Conservation (phyloP, 2,113 vertebrate species). For the Bufo gargarizans region DNA sequence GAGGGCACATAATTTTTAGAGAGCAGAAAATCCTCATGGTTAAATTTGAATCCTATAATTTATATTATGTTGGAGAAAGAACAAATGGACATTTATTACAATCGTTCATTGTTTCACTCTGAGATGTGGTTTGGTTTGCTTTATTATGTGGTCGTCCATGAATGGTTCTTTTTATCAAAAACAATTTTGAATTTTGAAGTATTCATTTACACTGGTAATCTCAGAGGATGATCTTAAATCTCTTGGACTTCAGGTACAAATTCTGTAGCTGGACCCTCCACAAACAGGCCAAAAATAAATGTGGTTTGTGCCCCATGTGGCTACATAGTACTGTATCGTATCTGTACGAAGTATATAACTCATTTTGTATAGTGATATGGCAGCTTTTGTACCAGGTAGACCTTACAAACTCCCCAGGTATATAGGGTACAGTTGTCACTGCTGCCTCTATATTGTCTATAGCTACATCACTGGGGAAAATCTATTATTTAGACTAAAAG, state of each 20-base stretch:
- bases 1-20: constrained; percentile 21
- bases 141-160: constrained; percentile 12
- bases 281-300: background rate
- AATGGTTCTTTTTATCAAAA: background rate
- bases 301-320: background rate
- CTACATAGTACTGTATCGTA: background rate
- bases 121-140: background rate
- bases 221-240: background rate
- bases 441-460: no score
- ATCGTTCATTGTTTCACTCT: constrained; percentile 10
- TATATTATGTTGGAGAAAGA: constrained; percentile 7
- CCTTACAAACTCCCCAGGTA: no score
- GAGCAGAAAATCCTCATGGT: constrained; percentile 6
- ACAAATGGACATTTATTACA: constrained; percentile 12
- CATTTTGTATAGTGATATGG: no score
- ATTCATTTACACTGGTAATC: background rate
- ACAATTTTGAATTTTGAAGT: background rate
- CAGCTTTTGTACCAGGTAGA: no score
- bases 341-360: no score
- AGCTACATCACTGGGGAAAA: no score
- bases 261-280: background rate
- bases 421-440: no score
- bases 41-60: constrained; percentile 28
- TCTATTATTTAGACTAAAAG: no score
- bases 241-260: background rate